Percentiles rank a stretch among this genome's conserved stretches.
Evolutionary conservation across 2,113 vertebrate genomes (phyloP).

Genomic region (Platysteira castanea): DNA sequence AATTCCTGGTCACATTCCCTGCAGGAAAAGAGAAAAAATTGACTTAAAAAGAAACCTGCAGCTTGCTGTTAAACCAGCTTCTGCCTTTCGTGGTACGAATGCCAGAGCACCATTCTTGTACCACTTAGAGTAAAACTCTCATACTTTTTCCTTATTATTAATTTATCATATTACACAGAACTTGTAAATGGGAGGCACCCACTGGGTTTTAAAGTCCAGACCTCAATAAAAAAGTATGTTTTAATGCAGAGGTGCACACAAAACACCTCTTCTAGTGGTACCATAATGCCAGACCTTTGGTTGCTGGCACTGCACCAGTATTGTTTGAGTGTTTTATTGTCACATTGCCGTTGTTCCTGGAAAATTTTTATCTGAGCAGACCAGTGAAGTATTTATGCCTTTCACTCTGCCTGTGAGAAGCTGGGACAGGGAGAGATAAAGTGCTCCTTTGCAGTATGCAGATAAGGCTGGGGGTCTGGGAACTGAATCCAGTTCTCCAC

Average conservation of each 20-base stretch:
- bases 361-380: neutral
- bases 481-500: neutral
- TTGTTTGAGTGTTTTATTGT: neutral
- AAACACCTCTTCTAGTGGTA: neutral
- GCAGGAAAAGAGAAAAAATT: neutral
- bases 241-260: neutral
- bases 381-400: neutral
- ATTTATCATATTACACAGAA: neutral
- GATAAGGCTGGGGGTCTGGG: neutral
- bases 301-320: neutral
- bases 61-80: neutral
- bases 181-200: neutral
- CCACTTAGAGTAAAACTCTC: neutral
- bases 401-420: neutral
- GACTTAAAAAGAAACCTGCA: neutral
- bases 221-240: neutral
- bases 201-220: neutral
- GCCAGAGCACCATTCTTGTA: neutral
- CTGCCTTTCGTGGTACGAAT: neutral
- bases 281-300: neutral
- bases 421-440: neutral
- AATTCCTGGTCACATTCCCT: conserved; percentile 91
- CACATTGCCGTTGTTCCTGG: neutral
- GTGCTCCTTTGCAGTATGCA: neutral
- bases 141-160: neutral